phyloP scores from a whole-genome alignment of 2,113 vertebrate genomes.

The Onychorhynchus coronatus region DNA sequence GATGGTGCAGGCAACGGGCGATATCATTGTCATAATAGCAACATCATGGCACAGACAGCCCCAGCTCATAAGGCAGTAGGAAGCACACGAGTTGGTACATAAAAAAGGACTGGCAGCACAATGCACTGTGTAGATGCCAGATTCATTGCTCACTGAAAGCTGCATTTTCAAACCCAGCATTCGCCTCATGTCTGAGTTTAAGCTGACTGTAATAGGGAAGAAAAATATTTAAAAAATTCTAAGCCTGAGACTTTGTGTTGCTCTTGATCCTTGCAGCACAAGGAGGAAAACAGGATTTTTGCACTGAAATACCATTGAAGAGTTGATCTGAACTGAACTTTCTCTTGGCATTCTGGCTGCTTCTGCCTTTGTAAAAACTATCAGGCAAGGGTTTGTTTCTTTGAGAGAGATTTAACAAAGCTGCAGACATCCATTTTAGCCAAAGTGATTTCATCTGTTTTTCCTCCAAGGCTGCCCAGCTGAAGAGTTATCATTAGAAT shows the following conservation, averaged over 20 bases:
- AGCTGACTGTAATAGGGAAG: neutral
- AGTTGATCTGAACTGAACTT: neutral
- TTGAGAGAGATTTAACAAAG: neutral
- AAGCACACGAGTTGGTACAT: conserved; percentile 40
- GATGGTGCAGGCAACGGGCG: conserved; percentile 24
- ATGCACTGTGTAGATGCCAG: conserved; percentile 8
- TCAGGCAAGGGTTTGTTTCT: conserved; percentile 3
- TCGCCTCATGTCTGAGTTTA: conserved; percentile 9
- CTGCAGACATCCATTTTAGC: conserved; percentile 47
- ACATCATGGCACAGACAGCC: conserved; percentile 27
- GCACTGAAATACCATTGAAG: neutral
- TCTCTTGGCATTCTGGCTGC: neutral
- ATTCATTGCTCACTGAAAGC: conserved; percentile 34
- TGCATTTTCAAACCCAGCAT: conserved; percentile 36
- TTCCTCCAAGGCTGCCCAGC: conserved; percentile 49
- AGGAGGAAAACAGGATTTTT: neutral
- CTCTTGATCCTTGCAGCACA: neutral
- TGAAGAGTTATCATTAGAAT: conserved; percentile 16
- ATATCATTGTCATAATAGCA: conserved; percentile 19
- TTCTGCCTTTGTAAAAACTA: conserved; percentile 40
- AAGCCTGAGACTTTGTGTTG: neutral
- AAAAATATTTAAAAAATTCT: neutral
- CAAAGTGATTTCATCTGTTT: conserved; percentile 52
- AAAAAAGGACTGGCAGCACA: conserved; percentile 63
- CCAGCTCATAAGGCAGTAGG: conserved; percentile 18